phyloP scores from a whole-genome alignment of 1,140 invertebrate genomes.

The Camponotus vicinus region DNA sequence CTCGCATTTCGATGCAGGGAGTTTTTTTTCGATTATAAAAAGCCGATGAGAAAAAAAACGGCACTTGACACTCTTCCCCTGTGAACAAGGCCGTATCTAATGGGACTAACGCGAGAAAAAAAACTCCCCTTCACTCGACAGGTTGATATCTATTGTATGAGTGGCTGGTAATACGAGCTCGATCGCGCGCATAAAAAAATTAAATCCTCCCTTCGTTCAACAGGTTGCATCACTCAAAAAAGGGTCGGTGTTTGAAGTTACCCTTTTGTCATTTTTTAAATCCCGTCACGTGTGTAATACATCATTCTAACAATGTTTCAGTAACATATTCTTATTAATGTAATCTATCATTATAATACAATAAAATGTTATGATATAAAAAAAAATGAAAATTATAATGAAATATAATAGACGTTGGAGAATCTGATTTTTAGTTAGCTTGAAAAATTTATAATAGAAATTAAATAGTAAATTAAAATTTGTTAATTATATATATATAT shows the following conservation, averaged over 20 bases:
- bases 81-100: conserved; percentile 55
- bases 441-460: background rate
- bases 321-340: background rate
- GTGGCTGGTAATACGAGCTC: conserved; percentile 65
- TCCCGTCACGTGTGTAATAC: background rate
- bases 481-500: no score
- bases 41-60: conserved; percentile 56
- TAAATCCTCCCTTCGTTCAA: conserved; percentile 65
- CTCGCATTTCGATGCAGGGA: conserved; percentile 36
- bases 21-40: conserved; percentile 70
- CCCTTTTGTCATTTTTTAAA: conserved; percentile 45
- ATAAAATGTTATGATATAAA: background rate
- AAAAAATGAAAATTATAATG: background rate
- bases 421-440: background rate
- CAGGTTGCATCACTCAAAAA: conserved; percentile 62
- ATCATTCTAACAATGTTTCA: background rate
- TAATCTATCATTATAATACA: background rate
- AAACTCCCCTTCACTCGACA: conserved; percentile 77
- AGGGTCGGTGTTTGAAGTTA: conserved; percentile 47
- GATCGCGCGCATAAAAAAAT: conserved; percentile 67
- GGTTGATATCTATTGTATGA: conserved; percentile 75
- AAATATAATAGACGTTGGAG: background rate
- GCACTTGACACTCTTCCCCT: conserved; percentile 56
- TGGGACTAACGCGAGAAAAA: conserved; percentile 67
- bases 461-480: background rate